phyloP scores from a whole-genome alignment of 1,140 invertebrate species.

The Drosophila subobscura region DNA sequence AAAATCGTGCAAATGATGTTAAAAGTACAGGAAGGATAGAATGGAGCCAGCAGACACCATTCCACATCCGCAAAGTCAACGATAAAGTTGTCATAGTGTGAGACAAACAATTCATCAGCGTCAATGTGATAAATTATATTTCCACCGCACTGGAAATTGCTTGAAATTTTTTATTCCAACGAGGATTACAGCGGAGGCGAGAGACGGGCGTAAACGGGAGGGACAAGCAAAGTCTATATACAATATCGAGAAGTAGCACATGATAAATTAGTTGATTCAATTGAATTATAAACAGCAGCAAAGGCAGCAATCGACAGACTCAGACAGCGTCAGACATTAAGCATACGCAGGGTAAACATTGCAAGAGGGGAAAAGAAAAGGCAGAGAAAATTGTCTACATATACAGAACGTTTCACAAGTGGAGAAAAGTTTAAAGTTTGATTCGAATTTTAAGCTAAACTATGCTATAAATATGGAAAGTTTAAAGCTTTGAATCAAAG shows the following conservation, averaged over 20 bases:
- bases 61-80: constrained; percentile 32
- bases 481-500: neutral
- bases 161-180: constrained; percentile 62
- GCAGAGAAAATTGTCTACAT: neutral
- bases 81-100: constrained; percentile 80
- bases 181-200: neutral
- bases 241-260: constrained; percentile 60
- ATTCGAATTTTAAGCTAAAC: too few relatives aligned
- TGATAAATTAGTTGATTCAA: constrained; percentile 70
- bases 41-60: constrained; percentile 7
- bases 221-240: neutral
- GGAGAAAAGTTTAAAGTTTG: too few relatives aligned
- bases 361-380: neutral
- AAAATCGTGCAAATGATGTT: constrained; percentile 39
- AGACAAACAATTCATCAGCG: constrained; percentile 79
- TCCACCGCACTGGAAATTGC: constrained; percentile 66
- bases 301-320: constrained; percentile 17
- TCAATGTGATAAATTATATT: constrained; percentile 79
- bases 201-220: neutral
- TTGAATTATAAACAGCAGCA: constrained; percentile 71
- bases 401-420: too few relatives aligned
- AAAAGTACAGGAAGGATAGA: constrained; percentile 18
- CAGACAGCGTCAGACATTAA: constrained; percentile 21
- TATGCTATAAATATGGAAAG: neutral
- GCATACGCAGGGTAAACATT: constrained; percentile 41